These are phyloP conservation scores for Lissonota sp. DNA, from an alignment of 2,888 invertebrate genomes.

Conservation along the genomic window DNA sequence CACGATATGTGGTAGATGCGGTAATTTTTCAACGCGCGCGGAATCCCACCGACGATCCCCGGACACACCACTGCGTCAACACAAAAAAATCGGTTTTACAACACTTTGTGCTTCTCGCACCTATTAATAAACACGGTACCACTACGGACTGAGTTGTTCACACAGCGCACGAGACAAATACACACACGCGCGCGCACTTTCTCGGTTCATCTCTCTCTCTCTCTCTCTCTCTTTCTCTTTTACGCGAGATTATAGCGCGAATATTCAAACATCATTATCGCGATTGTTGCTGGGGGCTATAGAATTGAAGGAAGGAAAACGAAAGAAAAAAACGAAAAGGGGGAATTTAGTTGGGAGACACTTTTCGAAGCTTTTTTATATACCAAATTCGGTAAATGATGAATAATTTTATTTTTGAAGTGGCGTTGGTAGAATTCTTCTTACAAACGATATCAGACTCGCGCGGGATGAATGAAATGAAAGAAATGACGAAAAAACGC, in stretches of 20 bases:
- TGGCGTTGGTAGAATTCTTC: neutral
- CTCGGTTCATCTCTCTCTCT: neutral
- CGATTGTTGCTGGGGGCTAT: too few relatives aligned
- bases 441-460: neutral
- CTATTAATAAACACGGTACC: constrained; percentile 4
- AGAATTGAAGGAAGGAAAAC: neutral
- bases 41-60: neutral
- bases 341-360: neutral
- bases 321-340: neutral
- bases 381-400: neutral
- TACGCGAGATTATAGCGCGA: neutral
- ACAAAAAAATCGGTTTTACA: neutral
- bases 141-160: neutral
- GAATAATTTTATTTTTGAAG: neutral
- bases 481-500: neutral
- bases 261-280: neutral
- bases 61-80: constrained; percentile 18
- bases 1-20: neutral
- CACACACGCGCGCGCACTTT: neutral
- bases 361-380: neutral
- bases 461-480: neutral
- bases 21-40: neutral
- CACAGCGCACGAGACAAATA: too few relatives aligned
- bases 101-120: constrained; percentile 1
- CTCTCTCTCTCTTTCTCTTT: neutral